Base-by-base conservation (phyloP, 1,140 invertebrate species). In the Neodiprion virginianus region DNA sequence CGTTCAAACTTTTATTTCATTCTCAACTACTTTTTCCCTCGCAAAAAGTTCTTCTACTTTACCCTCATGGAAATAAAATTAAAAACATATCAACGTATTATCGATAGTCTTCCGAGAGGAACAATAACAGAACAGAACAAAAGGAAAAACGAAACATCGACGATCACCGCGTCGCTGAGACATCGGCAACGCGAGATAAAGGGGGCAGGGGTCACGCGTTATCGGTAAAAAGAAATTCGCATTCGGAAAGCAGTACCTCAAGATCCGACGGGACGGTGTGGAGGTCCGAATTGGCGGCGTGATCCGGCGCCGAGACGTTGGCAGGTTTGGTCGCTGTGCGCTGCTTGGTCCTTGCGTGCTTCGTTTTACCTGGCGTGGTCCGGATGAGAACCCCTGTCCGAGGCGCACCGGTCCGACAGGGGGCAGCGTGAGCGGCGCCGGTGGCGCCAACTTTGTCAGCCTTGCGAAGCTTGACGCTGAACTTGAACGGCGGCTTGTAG, bases 401-500 rank as follows among this genome's bases (percentile, higher is more conserved):
- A 0, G 87, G 85, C n/a, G 76, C 50, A 80, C 82, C 74, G 67
- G 69, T 71, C 74, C 75, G 76, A 21, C 17, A 21, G 17, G 17
- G 17, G 17, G 17, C 17, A 72, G 73, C 68, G 70, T 80, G 78
- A 40, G 72, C 69, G 7, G 76, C 68, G 4, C 72, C 74, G 23
- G 80, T 73, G 66, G 83, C 73, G 0, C 82, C 82, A 5, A 85
- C 82, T 48, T 92, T 92, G 9, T 92, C 91, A 8, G 91, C 87
- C 81, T 94, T 94, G 50, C 92, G 92, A 67, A 96, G 89, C 81
- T 94, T 94, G 23, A 96, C 90, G 83, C 93, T 95, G 83, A 96
- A 95, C 78, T 94, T 94, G 83, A 96, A 96, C 1, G 95, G 95
- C 48, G 95, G 94, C 80, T 95, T 95, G 83, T 95, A 96, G 7